phyloP scores from a whole-genome alignment of 2,113 vertebrate species.

The Lophius piscatorius region DNA sequence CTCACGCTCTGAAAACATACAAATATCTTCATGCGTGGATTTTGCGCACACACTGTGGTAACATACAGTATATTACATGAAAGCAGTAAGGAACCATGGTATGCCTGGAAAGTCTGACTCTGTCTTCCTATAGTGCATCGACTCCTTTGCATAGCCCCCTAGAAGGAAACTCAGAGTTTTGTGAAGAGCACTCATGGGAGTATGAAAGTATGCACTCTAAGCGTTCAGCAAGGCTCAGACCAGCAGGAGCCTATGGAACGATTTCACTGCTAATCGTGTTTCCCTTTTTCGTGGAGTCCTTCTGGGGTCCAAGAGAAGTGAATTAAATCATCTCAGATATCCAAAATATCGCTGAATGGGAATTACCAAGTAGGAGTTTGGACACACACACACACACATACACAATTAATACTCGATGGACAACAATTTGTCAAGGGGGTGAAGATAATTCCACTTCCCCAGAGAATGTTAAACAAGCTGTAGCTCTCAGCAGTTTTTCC shows the following conservation, averaged over 20 bases:
- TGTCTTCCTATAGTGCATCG: conserved; percentile 46
- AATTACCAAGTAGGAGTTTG: conserved; percentile 20
- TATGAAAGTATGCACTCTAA: conserved; percentile 70
- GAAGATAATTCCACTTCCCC: conserved; percentile 72
- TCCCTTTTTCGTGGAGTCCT: conserved; percentile 7
- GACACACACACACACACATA: conserved; percentile 36
- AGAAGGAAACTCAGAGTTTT: conserved; percentile 65
- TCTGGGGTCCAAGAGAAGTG: conserved; percentile 17
- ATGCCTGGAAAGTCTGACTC: conserved; percentile 54
- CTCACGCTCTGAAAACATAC: conserved; percentile 26
- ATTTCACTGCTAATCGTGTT: conserved; percentile 45
- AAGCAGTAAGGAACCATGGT: conserved; percentile 13
- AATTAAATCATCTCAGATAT: conserved; percentile 28
- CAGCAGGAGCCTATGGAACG: conserved; percentile 52
- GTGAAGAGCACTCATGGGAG: conserved; percentile 65
- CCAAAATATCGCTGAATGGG: conserved; percentile 22
- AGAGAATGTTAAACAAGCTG: conserved; percentile 74
- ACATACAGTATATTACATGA: conserved; percentile 29
- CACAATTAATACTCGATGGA: conserved; percentile 40
- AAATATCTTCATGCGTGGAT: background rate
- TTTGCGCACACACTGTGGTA: background rate
- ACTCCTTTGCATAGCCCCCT: conserved; percentile 55
- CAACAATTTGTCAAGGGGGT: conserved; percentile 71
- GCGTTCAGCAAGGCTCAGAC: conserved; percentile 55
- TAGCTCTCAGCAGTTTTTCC: conserved; percentile 66